phyloP scores from a whole-genome alignment of 2,113 vertebrate genomes.

The Atrichornis clamosus region DNA sequence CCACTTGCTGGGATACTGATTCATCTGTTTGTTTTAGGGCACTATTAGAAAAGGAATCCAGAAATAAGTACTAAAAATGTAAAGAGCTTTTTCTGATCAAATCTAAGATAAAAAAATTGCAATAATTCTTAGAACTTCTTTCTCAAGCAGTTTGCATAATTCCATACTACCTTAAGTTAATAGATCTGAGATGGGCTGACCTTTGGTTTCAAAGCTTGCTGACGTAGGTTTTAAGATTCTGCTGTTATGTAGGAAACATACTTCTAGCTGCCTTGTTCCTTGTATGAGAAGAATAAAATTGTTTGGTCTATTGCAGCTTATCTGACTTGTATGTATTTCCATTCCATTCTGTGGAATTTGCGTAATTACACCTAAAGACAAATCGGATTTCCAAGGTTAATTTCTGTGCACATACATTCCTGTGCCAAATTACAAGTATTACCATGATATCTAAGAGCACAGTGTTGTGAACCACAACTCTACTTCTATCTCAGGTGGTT shows the following conservation, averaged over 20 bases:
- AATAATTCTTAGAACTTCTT: background rate
- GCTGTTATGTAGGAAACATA: background rate
- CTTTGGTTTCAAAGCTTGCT: slow-evolving; percentile 20
- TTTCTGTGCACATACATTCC: background rate
- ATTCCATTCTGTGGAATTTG: background rate
- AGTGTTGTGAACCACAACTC: background rate
- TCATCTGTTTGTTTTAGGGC: background rate
- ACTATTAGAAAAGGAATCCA: background rate
- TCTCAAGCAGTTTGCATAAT: background rate
- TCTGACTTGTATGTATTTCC: background rate
- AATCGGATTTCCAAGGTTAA: background rate
- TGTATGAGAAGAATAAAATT: background rate
- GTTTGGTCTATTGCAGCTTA: background rate
- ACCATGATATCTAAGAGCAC: background rate
- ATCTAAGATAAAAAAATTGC: background rate
- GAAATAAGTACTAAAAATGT: background rate
- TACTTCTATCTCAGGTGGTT: background rate
- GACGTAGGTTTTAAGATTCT: background rate
- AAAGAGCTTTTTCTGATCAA: background rate
- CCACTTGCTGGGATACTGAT: background rate
- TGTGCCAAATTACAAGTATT: background rate
- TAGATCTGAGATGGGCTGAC: background rate
- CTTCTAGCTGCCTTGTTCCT: background rate
- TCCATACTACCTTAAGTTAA: background rate
- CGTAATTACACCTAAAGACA: background rate